A percentile compares a stretch with the other conserved stretches of the same genome.
These are phyloP conservation scores for Trissoscelio sp. DNA, from an alignment of 2,888 invertebrate genomes.

Conservation along the genomic window DNA sequence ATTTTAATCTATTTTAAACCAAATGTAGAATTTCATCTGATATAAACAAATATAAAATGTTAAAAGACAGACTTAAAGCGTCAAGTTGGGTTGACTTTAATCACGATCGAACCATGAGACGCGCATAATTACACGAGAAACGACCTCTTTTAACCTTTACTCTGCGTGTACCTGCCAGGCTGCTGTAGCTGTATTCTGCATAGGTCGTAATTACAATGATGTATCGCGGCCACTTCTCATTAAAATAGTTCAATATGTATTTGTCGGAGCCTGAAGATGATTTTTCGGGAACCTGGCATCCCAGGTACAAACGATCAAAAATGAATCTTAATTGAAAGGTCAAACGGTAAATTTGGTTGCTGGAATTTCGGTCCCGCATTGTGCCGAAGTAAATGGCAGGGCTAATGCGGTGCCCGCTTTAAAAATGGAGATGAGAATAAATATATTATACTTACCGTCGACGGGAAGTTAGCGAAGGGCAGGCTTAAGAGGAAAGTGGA, in stretches of 20 bases:
- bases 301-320: conserved; percentile 11
- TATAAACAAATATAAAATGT: no score
- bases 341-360: conserved; percentile 13
- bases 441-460: conserved; percentile 58
- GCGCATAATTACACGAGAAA: conserved; percentile 67
- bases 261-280: conserved; percentile 77
- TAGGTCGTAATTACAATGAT: conserved; percentile 81
- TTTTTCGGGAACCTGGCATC: conserved; percentile 77
- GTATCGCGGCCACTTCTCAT: conserved; percentile 82
- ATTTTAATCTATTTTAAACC: no score
- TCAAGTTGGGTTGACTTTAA: no score
- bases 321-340: conserved; percentile 52
- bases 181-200: conserved; percentile 71
- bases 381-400: conserved; percentile 12
- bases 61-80: no score
- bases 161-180: conserved; percentile 74
- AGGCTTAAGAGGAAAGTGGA: conserved; percentile 58
- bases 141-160: conserved; percentile 78
- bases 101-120: conserved; percentile 24
- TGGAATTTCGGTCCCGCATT: conserved; percentile 31
- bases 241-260: conserved; percentile 83
- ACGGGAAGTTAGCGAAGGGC: conserved; percentile 51
- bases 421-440: conserved; percentile 56
- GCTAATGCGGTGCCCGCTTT: conserved; percentile 37
- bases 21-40: no score